Conservation (phyloP, 2,797 vertebrate genomes). For the Coregonus sp. region DNA sequence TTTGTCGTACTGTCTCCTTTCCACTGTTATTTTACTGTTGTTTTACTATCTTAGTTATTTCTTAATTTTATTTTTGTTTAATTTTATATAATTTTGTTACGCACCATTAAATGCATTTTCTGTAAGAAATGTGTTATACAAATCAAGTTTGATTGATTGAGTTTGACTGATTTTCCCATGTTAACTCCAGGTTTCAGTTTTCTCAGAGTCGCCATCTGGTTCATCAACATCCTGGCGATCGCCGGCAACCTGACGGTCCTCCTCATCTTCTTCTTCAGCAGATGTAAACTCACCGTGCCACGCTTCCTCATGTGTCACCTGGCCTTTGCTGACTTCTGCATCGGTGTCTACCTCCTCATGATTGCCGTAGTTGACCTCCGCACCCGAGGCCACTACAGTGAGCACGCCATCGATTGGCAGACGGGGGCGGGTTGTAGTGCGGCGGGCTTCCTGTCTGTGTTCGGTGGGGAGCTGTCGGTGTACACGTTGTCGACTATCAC, state of each 20-base stretch:
- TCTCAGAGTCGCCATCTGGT: slow-evolving; percentile 86
- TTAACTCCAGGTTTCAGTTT: slow-evolving; percentile 75
- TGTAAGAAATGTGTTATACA: not conserved
- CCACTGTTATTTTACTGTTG: no score
- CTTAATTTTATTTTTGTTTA: not conserved
- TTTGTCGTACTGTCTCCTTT: no score
- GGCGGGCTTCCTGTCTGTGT: slow-evolving; percentile 87
- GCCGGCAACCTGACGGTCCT: slow-evolving; percentile 81
- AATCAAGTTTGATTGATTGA: not conserved
- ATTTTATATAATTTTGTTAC: not conserved
- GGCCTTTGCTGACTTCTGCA: slow-evolving; percentile 88
- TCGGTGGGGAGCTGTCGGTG: slow-evolving; percentile 85
- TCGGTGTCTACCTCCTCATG: slow-evolving; percentile 86
- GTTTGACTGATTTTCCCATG: not conserved
- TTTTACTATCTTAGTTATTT: not conserved
- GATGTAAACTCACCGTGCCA: slow-evolving; percentile 83
- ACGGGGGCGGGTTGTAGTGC: slow-evolving; percentile 81
- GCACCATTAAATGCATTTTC: no score
- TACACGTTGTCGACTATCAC: slow-evolving; percentile 86
- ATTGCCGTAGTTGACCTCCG: slow-evolving; percentile 82
- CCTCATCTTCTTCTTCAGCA: slow-evolving; percentile 79
- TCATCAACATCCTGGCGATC: slow-evolving; percentile 85
- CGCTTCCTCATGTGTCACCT: slow-evolving; percentile 91
- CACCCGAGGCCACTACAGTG: slow-evolving; percentile 84
- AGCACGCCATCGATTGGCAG: slow-evolving; percentile 89